These are phyloP conservation scores for Trichonephila inaurata DNA, from an alignment of 1,140 invertebrate genomes.

Conservation along the genomic window DNA sequence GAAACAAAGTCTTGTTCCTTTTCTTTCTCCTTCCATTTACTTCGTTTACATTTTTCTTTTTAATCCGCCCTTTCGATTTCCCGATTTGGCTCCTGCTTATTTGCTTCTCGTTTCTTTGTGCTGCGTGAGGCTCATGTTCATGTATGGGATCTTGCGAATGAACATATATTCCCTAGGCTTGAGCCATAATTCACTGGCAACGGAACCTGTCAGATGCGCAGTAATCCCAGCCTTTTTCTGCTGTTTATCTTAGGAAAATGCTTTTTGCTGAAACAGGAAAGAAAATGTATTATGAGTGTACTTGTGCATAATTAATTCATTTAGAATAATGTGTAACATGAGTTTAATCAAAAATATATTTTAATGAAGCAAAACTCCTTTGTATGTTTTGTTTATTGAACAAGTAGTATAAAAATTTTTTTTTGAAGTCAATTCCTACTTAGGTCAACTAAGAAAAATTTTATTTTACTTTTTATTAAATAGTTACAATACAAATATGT, in stretches of 20 bases:
- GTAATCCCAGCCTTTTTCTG: not conserved
- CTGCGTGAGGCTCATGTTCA: slow-evolving; percentile 31
- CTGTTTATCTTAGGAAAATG: not conserved
- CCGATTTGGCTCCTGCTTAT: slow-evolving; percentile 19
- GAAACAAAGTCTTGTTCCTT: slow-evolving; percentile 22
- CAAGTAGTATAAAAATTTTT: no score
- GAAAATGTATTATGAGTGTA: not conserved
- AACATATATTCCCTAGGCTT: slow-evolving; percentile 41
- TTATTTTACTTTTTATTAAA: no score
- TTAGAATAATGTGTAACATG: no score
- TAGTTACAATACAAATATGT: no score
- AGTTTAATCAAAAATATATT: no score
- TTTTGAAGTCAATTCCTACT: no score
- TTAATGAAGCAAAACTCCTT: no score
- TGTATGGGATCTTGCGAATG: slow-evolving; percentile 36
- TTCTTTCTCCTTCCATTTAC: not conserved
- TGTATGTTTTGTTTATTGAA: no score
- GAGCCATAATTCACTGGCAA: slow-evolving; percentile 37
- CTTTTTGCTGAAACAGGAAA: not conserved
- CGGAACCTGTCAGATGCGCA: not conserved
- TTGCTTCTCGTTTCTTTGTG: not conserved
- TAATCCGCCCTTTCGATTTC: not conserved
- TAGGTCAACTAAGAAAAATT: no score
- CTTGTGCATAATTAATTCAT: not conserved
- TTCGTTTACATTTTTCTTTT: slow-evolving; percentile 40